Evolutionary conservation across 2,113 vertebrate species (phyloP).

Genomic region (Maccullochella peelii): DNA sequence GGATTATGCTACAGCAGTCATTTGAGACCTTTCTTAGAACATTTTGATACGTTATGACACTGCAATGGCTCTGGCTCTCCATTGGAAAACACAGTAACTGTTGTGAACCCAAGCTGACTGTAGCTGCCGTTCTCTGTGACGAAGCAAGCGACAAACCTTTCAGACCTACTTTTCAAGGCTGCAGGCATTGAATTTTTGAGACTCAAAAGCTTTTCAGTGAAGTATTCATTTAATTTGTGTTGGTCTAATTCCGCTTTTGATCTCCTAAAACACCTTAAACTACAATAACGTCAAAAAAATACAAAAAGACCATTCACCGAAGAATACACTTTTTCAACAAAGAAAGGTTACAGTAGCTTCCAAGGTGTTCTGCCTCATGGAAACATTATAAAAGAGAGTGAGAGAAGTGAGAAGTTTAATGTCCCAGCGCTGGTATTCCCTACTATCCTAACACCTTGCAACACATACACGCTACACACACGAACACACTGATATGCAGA

Average conservation of each 20-base stretch:
- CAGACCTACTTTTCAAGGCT: not conserved
- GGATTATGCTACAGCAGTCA: not conserved
- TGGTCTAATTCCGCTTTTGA: not conserved
- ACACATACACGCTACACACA: not conserved
- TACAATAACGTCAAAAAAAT: not conserved
- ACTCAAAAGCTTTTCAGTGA: not conserved
- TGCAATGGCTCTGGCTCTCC: not conserved
- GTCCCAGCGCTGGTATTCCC: constrained; percentile 20
- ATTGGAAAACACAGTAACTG: not conserved
- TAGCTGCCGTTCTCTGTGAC: not conserved
- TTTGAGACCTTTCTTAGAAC: not conserved
- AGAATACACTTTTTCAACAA: constrained; percentile 14
- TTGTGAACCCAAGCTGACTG: not conserved
- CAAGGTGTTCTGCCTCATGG: constrained; percentile 35
- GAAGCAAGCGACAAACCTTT: not conserved
- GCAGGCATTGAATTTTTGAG: not conserved
- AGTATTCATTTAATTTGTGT: not conserved
- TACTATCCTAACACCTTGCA: not conserved
- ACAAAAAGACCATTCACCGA: not conserved
- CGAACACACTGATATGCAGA: not conserved
- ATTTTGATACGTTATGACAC: not conserved
- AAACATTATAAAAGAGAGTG: constrained; percentile 41
- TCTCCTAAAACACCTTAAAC: not conserved
- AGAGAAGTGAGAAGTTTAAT: constrained; percentile 55
- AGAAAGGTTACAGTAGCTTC: constrained; percentile 30